Evolutionary conservation across 2,888 invertebrate species (phyloP), one percentile per base, ranked within the genome.

Genomic region (Emmelina monodactyla): DNA sequence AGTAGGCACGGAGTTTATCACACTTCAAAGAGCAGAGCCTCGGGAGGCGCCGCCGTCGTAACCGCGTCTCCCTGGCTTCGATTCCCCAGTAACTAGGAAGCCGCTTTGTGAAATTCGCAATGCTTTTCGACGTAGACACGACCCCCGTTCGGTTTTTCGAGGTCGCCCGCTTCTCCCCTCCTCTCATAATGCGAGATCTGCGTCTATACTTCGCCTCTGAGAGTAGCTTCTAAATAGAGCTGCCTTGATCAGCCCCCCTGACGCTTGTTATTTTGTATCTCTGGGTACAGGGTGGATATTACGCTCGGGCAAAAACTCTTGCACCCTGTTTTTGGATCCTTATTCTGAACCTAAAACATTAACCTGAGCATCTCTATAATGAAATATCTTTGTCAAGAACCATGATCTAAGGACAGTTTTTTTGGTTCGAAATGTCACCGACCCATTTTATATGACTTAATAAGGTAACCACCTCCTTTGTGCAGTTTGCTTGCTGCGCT

Each of bases 131-230:
- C n/a, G 55, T 51, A 55, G 52, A 55, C 50, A 50, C 60, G 62
- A 62, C 70, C 69, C 66, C 61, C 62, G n/a, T 69, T 69, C 57
- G 69, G 72, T 69, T 75, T 75, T 73, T 75, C 69, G 75, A 72
- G 71, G 72, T 68, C 71, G 64, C 55, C 50, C 53, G 55, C 61
- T 57, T 50, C 61, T 55, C 61, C 56, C 51, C 52, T 43, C n/a
- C n/a, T n/a, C n/a, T 53, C 51, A 55, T 60, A 62, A 63, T 58
- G 53, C 58, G 60, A 54, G 52, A 48, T 53, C 52, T 51, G 46
- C 50, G 45, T 49, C 46, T 46, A 49, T 47, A 39, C 46, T 42
- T 19, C 38, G 31, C 37, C 37, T 42, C 43, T 41, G 45, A 42
- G 44, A 41, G 25, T 11, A n/a, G 11, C n/a, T 47, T 49, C 47